Conservation (phyloP, 2,113 vertebrate species). For the Laterallus jamaicensis region DNA sequence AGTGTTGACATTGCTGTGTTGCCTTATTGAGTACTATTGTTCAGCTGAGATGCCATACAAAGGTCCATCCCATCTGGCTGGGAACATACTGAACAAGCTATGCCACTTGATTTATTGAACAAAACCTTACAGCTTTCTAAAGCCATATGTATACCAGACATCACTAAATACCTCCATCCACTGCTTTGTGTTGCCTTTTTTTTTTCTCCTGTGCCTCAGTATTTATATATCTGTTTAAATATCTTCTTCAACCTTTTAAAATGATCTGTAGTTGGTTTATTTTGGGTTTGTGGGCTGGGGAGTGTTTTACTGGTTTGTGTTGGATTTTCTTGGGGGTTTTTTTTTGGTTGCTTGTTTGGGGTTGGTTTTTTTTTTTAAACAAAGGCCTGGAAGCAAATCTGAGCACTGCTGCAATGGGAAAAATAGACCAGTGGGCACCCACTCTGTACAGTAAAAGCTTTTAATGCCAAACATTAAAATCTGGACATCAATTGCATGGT, state of each 20-base stretch:
- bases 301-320: neutral
- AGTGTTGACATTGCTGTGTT: neutral
- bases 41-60: slow-evolving; percentile 36
- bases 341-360: too few species aligned
- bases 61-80: neutral
- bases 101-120: neutral
- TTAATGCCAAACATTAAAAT: neutral
- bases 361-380: neutral
- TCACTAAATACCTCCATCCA: neutral
- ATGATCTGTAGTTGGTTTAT: neutral
- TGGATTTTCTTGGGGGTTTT: neutral
- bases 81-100: neutral
- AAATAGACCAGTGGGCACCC: neutral
- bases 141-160: neutral
- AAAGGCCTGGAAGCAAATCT: neutral
- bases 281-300: neutral
- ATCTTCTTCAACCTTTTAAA: neutral
- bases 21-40: neutral
- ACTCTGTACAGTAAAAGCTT: neutral
- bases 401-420: neutral
- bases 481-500: neutral
- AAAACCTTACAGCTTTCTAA: neutral
- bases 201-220: neutral
- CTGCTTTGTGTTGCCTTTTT: neutral
- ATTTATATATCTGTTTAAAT: neutral